Base-by-base conservation (phyloP, 2,797 vertebrate genomes). In the Falco biarmicus region DNA sequence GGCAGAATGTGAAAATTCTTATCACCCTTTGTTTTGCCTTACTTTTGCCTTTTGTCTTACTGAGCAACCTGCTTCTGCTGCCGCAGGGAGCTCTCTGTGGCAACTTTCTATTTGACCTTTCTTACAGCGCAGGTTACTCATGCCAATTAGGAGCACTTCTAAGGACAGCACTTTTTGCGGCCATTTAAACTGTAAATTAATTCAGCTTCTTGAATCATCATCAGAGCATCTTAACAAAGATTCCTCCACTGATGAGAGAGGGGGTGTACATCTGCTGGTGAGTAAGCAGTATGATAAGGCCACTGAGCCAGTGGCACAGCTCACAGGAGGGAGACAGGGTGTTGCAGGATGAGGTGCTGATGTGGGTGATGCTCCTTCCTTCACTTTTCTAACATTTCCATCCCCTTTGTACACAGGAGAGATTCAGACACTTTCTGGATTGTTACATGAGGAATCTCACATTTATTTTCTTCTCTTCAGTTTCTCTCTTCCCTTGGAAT, bases 171-270 rank as follows among this genome's bases (percentile, higher is more conserved):
- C 26, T 71, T 60, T 57, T 11, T 81, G 43, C 68, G 66, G 26
- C 41, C 65, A 21, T 57, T 87, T 80, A 84, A 94, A 41, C 26
- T 78, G 69, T 45, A 75, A 94, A 84, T 90, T 81, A 90, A 86
- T 95, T 94, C 82, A 68, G 11, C 28, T 75, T 60, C 50, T 51
- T 94, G 89, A 89, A 45, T 68, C 68, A 78, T 91, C 7, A 2
- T 43, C 68, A 51, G 63, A 87, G 32, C 34, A 64, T 50, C 75
- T 87, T 63, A 60, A 60, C 25, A 68, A 87, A 81, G 56, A 48
- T 86, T 86, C 37, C 37, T 75, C 43, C 37, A 28, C 26, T 76
- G 51, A 39, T 61, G 83, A 66, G 68, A 63, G 64, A 76, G 54
- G 32, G 18, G 19, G 24, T 65, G n/a, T 75, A 39, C 7, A 1